phyloP scores from a whole-genome alignment of 2,797 vertebrate genomes.

The Chromis chromis region DNA sequence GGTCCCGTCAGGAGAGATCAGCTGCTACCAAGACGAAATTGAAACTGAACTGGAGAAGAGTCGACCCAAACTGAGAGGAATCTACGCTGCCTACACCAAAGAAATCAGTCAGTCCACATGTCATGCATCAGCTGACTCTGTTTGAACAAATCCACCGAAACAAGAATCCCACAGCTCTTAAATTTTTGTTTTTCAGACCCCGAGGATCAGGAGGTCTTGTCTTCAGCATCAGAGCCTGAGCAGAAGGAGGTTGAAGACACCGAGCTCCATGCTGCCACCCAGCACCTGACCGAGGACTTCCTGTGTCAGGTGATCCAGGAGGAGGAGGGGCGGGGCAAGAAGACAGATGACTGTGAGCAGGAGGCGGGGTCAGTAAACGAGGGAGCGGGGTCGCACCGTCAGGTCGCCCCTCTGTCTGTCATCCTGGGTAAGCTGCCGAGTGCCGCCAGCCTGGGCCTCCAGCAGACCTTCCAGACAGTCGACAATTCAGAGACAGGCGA shows the following conservation, averaged over 20 bases:
- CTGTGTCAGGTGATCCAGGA: constrained; percentile 86
- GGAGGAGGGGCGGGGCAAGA: constrained; percentile 39
- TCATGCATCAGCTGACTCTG: not conserved
- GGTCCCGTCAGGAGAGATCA: constrained; percentile 90
- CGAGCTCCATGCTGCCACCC: constrained; percentile 89
- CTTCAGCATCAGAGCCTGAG: constrained; percentile 75
- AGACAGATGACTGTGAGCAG: not conserved
- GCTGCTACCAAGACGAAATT: constrained; percentile 93
- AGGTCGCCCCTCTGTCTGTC: constrained; percentile 80
- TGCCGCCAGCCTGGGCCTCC: constrained; percentile 88
- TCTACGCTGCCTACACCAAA: constrained; percentile 89
- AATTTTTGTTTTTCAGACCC: constrained; percentile 75
- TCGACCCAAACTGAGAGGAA: constrained; percentile 90
- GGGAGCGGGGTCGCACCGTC: constrained; percentile 15
- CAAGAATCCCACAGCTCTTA: no score
- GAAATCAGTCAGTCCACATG: constrained; percentile 69
- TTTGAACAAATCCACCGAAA: not conserved
- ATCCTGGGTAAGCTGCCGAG: constrained; percentile 90
- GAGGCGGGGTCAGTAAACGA: constrained; percentile 23
- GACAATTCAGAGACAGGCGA: constrained; percentile 77
- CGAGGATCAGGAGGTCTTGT: constrained; percentile 75
- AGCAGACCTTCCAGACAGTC: constrained; percentile 89
- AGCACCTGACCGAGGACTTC: constrained; percentile 93
- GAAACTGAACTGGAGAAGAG: constrained; percentile 95
- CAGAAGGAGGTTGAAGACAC: constrained; percentile 88